Evolutionary conservation across 2,888 invertebrate species (phyloP), one percentile per base, ranked within the genome.

Genomic region (Lasius platythorax): DNA sequence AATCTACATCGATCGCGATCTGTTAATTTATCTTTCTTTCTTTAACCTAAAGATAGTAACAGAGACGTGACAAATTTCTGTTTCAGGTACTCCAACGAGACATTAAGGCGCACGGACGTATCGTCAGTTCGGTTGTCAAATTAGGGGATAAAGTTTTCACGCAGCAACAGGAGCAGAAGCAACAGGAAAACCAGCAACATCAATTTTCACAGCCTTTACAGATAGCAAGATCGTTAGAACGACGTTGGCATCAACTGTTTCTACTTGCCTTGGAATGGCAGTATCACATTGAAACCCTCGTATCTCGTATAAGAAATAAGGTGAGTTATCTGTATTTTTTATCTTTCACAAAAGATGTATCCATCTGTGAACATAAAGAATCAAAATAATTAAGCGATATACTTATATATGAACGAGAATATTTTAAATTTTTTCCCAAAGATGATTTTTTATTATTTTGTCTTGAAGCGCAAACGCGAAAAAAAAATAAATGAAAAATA

Each of bases 181-280:
- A 87, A 75, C 88, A 91, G 85, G 82, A 87, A 83, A 85, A 85
- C 73, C 89, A 89, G 84, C 89, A 88, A 58, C 93, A 90, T 83
- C 92, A 91, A 89, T 87, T 92, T 84, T 85, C 90, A 12, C 93
- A 93, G 70, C 94, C 95, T 91, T 95, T 95, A 91, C 95, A 96
- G 92, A 96, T 96, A 85, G 97, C 97, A 87, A 96, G 96, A 83
- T 97, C 97, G 87, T 96, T 99, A 91, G 98, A 99, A 95, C 96
- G 97, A 87, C 97, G 98, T 94, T 99, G 98, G 98, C 98, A 98
- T 95, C 96, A 97, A 91, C 96, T 99, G 90, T 98, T 98, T 96
- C 96, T 99, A 92, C 96, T 98, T 92, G 98, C 98, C 81, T 96
- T 98, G 93, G 99, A 99, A 96, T 98, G 98, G 97, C 98, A 98